phyloP scores from a whole-genome alignment of 64 coral and sea anemone species.

The Montipora sp. region DNA sequence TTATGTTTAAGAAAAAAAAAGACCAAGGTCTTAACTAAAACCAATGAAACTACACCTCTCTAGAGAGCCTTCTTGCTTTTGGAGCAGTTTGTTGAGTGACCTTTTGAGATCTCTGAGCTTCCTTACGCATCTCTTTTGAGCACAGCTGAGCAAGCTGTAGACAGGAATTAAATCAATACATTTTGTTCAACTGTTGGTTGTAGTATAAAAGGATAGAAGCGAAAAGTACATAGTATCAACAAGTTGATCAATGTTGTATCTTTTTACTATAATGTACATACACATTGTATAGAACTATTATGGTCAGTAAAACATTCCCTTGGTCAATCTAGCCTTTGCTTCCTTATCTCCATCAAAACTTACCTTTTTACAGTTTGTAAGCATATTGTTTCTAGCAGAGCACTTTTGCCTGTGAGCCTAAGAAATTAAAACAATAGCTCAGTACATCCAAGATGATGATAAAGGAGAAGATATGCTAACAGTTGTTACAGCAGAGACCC shows the following conservation, averaged over 20 bases:
- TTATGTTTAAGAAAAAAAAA: neutral
- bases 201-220: neutral
- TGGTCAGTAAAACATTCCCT: neutral
- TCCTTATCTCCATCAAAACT: neutral
- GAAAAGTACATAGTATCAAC: no score
- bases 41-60: constrained; percentile 65
- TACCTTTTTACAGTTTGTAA: constrained; percentile 98
- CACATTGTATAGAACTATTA: neutral
- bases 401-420: constrained; percentile 96
- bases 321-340: neutral
- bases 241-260: no score
- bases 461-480: neutral
- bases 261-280: neutral
- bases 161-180: neutral
- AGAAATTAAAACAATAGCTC: neutral
- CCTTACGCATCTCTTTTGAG: constrained; percentile 95
- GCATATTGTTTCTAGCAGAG: constrained; percentile 93
- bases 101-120: constrained; percentile 93
- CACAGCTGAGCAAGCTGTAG: constrained; percentile 95
- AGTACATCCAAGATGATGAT: neutral
- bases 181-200: neutral
- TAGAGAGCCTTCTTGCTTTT: constrained; percentile 85
- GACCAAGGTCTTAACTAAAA: neutral
- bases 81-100: constrained; percentile 89
- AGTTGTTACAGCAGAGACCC: no score